Evolutionary conservation across 2,797 vertebrate genomes (phyloP).

Genomic region (Acestrorhynchus altus): DNA sequence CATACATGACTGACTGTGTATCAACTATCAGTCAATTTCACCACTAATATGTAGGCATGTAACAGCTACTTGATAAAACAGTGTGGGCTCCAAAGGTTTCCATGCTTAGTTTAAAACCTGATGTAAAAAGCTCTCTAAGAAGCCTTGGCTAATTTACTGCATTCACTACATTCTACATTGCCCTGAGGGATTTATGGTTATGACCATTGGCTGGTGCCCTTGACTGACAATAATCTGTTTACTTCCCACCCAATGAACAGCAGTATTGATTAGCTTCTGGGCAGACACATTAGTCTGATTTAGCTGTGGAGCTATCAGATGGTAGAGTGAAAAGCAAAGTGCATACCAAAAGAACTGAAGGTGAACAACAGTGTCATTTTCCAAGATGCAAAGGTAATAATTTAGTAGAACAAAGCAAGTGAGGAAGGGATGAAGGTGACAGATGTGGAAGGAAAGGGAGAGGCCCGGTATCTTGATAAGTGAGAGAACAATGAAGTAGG

Average conservation of each 20-base stretch:
- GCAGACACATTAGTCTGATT: conserved; percentile 48
- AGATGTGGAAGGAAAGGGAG: background rate
- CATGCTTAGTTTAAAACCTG: background rate
- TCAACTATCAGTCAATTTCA: no score
- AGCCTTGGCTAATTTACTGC: conserved; percentile 22
- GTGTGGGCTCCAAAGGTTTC: background rate
- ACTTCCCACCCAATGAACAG: conserved; percentile 52
- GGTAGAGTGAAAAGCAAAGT: background rate
- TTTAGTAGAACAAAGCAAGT: background rate
- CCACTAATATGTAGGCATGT: background rate
- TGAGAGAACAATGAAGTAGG: background rate
- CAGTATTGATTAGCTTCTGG: conserved; percentile 58
- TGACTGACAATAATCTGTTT: conserved; percentile 61
- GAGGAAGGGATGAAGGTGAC: background rate
- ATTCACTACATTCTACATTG: background rate
- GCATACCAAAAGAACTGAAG: background rate
- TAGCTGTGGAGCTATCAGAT: conserved; percentile 22
- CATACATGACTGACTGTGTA: no score
- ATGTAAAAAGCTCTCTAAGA: conserved; percentile 18
- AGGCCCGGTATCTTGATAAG: background rate
- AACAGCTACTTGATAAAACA: background rate
- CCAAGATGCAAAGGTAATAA: background rate
- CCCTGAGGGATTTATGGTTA: conserved; percentile 51
- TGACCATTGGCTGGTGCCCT: conserved; percentile 37
- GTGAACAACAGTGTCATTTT: background rate